Evolutionary conservation across 2,888 invertebrate genomes (phyloP).

Genomic region (Parnassius smintheus): DNA sequence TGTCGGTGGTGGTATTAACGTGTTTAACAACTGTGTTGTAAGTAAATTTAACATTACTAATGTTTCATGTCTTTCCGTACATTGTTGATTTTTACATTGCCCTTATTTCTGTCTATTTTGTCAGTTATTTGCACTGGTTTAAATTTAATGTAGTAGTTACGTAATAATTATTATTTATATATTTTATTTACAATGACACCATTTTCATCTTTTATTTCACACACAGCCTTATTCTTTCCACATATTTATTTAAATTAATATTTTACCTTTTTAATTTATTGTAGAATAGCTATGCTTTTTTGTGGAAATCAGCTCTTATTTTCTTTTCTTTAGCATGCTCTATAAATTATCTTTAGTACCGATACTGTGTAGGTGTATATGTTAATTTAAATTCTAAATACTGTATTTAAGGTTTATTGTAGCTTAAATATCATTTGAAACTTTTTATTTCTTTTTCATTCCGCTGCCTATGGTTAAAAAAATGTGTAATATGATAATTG

Average conservation of each 20-base stretch:
- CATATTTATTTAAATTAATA: background rate
- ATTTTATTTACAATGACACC: no score
- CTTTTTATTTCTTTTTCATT: slow-evolving; percentile 3
- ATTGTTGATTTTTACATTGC: slow-evolving; percentile 30
- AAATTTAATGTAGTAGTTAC: background rate
- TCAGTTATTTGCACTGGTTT: slow-evolving; percentile 5
- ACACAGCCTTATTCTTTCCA: background rate
- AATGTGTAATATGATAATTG: no score
- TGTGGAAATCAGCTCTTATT: background rate
- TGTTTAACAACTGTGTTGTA: slow-evolving; percentile 69
- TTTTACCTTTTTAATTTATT: background rate
- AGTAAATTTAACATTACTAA: slow-evolving; percentile 75
- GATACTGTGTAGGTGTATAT: background rate
- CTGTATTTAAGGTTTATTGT: background rate
- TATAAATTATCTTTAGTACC: background rate
- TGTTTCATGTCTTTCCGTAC: slow-evolving; percentile 37
- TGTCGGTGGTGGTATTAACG: slow-evolving; percentile 71
- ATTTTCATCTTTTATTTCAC: background rate
- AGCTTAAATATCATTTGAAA: slow-evolving; percentile 1
- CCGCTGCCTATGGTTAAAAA: slow-evolving; percentile 2
- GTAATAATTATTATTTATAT: no score
- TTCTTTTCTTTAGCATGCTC: background rate
- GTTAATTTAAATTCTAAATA: background rate
- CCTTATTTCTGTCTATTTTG: slow-evolving; percentile 38
- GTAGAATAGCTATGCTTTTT: background rate